These are phyloP conservation scores for Helogale parvula DNA, from an alignment of 2,113 vertebrate genomes.

Conservation along the genomic window DNA sequence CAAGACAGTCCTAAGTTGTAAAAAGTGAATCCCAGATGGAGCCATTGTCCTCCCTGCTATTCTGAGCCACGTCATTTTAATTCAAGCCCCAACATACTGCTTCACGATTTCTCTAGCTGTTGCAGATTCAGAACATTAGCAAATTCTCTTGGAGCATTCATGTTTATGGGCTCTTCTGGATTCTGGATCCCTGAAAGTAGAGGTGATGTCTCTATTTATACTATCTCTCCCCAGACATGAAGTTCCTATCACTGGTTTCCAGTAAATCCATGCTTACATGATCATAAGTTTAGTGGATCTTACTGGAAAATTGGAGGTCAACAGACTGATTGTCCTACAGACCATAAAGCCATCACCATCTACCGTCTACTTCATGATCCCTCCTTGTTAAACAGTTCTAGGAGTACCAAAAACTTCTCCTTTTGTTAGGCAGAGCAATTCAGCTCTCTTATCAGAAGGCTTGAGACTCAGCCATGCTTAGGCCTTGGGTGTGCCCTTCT, in stretches of 20 bases:
- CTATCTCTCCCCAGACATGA: background rate
- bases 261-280: background rate
- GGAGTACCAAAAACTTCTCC: background rate
- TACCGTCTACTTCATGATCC: background rate
- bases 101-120: background rate
- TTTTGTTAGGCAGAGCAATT: background rate
- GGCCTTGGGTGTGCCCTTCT: background rate
- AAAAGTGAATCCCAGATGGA: background rate
- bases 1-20: background rate
- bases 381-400: background rate
- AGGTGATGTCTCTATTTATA: background rate
- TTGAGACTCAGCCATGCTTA: background rate
- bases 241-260: background rate
- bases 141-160: background rate
- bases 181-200: background rate
- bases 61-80: background rate
- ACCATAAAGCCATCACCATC: background rate
- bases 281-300: background rate
- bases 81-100: no score
- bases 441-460: background rate
- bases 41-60: background rate
- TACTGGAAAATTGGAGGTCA: background rate
- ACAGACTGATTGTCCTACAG: background rate
- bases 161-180: background rate
- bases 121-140: background rate